A percentile compares a stretch with the other conserved stretches of the same genome.
Conservation (phyloP, 2,797 vertebrate genomes). For the Lerista edwardsae region DNA sequence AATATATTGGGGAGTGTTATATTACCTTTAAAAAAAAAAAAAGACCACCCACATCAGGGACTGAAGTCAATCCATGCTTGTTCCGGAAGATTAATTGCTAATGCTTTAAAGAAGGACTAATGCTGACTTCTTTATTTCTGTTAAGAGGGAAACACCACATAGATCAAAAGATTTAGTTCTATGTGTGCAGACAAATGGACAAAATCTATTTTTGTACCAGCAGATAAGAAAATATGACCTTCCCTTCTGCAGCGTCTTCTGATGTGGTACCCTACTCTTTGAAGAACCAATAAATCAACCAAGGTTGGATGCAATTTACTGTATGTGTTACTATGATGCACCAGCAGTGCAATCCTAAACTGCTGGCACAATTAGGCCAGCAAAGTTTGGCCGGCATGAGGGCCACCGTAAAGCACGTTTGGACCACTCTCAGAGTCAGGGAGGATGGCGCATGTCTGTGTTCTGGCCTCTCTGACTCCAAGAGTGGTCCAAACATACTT, state of each 20-base stretch:
- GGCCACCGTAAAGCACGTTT: too few relatives aligned
- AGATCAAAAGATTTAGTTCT: not conserved
- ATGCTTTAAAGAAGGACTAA: conserved; percentile 30
- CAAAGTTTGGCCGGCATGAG: too few relatives aligned
- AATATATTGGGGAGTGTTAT: too few relatives aligned
- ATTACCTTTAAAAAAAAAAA: not conserved
- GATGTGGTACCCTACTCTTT: not conserved
- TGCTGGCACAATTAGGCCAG: too few relatives aligned
- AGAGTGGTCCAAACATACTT: too few relatives aligned
- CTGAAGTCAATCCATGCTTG: not conserved
- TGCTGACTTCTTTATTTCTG: conserved; percentile 40
- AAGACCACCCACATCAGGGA: not conserved
- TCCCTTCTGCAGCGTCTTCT: conserved; percentile 15
- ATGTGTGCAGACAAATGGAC: not conserved
- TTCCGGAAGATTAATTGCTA: conserved; percentile 50
- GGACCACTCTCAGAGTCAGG: too few relatives aligned
- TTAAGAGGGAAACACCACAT: not conserved
- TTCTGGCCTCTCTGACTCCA: too few relatives aligned
- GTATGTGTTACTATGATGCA: conserved; percentile 24
- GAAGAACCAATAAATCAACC: conserved; percentile 21
- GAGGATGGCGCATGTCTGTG: too few relatives aligned
- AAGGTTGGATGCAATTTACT: conserved; percentile 16
- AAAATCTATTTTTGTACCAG: conserved; percentile 9
- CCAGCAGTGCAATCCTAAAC: too few relatives aligned
- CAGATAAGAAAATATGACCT: conserved; percentile 14